Base-by-base conservation (phyloP, 2,113 vertebrate species). In the Myotis davidii region DNA sequence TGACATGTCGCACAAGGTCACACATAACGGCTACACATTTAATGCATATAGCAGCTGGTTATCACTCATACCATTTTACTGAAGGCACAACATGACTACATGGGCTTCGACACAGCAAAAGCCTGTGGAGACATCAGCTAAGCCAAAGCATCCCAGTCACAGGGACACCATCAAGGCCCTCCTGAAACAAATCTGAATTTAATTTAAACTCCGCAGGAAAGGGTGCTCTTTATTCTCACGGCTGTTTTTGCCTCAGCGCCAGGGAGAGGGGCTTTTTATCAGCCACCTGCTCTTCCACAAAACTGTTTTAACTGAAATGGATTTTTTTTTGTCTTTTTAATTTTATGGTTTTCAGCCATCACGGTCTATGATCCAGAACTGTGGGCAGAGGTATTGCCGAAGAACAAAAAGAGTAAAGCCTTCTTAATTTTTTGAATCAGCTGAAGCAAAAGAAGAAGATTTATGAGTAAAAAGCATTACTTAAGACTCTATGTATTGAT, bases 171-270 rank as follows among this genome's bases (percentile, higher is more conserved):
- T 97, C 97, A 98, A 98, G 78, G 92, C 83, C 96, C 97, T 76
- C 97, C 97, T 98, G 98, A 97, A 98, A 97, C 92, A 98, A 98
- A 98, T 94, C 96, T 96, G 97, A 96, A 96, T 97, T 98, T 97
- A 96, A 98, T 98, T 98, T 98, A 8, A 29, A n/a, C 97, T 97
- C 97, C 2, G 93, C 76, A 81, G 97, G 98, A 96, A 88, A 95
- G 81, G 70, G 21, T 7, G 7, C 74, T 94, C 92, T 59, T 95
- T 96, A 85, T 87, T 91, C 94, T 82, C 91, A 85, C 96, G 95
- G 94, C 85, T 97, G 92, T 70, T 92, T 83, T 2, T 17, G 77
- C 94, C 90, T 97, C 95, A 96, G 95, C 42, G 45, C 67, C 73
- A 94, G 96, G 94, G 90, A 96, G 90, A 85, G 14, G 85, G 85